These are phyloP conservation scores for Athalia rosae DNA, from an alignment of 2,888 invertebrate species.

Conservation along the genomic window DNA sequence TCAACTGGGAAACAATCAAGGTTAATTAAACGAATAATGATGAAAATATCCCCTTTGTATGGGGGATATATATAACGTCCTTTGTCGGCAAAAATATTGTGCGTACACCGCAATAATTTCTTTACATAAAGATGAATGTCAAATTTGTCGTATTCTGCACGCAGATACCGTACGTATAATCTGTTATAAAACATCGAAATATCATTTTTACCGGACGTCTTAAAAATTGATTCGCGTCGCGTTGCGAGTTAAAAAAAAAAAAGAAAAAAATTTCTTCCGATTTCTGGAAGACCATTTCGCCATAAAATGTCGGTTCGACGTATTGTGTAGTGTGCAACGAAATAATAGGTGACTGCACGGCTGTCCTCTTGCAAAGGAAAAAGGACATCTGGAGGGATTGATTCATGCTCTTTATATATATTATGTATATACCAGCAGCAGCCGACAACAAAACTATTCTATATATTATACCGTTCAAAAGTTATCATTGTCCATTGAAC, in stretches of 20 bases:
- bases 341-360: not conserved
- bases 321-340: no score
- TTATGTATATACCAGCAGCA: slow-evolving; percentile 52
- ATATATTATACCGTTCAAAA: slow-evolving; percentile 51
- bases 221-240: no score
- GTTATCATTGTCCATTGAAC: slow-evolving; percentile 62
- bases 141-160: not conserved
- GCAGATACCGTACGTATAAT: not conserved
- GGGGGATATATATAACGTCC: not conserved
- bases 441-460: slow-evolving; percentile 55
- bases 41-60: not conserved
- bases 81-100: slow-evolving; percentile 54
- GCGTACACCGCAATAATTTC: not conserved
- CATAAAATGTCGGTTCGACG: no score
- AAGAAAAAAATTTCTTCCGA: no score
- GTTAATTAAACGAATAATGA: slow-evolving; percentile 55
- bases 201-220: no score
- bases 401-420: slow-evolving; percentile 58
- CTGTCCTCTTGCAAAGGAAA: slow-evolving; percentile 1
- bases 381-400: slow-evolving; percentile 59
- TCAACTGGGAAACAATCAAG: slow-evolving; percentile 52
- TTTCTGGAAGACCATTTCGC: no score
- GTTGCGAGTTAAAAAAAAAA: no score
- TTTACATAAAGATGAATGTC: not conserved
- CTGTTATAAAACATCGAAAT: no score